Evolutionary conservation across 2,888 invertebrate species (phyloP).

Genomic region (Spilosoma lubricipeda): DNA sequence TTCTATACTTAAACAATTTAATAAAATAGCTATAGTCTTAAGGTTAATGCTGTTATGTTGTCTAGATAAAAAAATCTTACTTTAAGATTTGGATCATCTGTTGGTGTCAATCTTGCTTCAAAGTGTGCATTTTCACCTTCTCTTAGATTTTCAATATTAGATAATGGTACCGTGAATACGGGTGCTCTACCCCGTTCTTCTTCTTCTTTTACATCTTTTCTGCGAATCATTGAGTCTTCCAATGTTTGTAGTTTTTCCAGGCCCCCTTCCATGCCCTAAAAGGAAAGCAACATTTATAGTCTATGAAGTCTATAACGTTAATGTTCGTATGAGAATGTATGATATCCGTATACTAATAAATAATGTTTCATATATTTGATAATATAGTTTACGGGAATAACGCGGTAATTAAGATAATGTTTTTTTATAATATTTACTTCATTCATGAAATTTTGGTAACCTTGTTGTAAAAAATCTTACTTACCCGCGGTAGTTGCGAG

Average conservation of each 20-base stretch:
- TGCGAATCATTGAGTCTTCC: slow-evolving; percentile 95
- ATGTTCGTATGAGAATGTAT: background rate
- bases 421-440: background rate
- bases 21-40: no score
- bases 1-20: background rate
- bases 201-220: slow-evolving; percentile 89
- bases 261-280: slow-evolving; percentile 96
- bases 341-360: background rate
- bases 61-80: slow-evolving; percentile 62
- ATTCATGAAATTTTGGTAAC: background rate
- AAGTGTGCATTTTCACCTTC: slow-evolving; percentile 97
- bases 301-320: background rate
- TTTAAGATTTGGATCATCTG: slow-evolving; percentile 95
- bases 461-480: slow-evolving; percentile 45
- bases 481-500: slow-evolving; percentile 95
- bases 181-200: slow-evolving; percentile 95
- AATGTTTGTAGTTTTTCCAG: slow-evolving; percentile 96
- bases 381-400: no score
- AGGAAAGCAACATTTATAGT: slow-evolving; percentile 7
- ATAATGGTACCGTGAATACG: slow-evolving; percentile 95
- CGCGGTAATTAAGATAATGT: background rate
- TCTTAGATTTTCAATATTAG: slow-evolving; percentile 94
- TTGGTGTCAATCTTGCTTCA: slow-evolving; percentile 95
- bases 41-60: no score
- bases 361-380: background rate